These are phyloP conservation scores for Felis chaus DNA, from an alignment of 2,113 vertebrate genomes.

Conservation along the genomic window DNA sequence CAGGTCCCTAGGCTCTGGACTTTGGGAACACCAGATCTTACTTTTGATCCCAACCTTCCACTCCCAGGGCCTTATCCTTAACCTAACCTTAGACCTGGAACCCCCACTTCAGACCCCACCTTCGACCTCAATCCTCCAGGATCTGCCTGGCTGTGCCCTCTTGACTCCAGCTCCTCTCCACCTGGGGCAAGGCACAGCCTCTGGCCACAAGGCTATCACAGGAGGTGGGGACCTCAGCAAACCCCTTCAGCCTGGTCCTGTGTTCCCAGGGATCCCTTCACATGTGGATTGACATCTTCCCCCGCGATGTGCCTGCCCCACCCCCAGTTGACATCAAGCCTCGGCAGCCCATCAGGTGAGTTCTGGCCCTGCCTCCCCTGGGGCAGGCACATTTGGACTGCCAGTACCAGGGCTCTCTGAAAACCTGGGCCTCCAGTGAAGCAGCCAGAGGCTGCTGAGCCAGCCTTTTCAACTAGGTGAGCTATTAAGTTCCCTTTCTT, in stretches of 20 bases:
- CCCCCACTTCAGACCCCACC: background rate
- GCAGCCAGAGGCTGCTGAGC: background rate
- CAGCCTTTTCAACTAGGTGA: background rate
- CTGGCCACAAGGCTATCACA: background rate
- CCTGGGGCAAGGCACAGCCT: background rate
- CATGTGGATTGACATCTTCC: slow-evolving; percentile 98
- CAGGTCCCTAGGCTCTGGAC: background rate
- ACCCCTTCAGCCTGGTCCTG: background rate
- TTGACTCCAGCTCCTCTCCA: background rate
- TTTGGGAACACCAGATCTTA: background rate
- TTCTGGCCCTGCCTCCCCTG: background rate
- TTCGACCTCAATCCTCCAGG: background rate
- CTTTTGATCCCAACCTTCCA: background rate
- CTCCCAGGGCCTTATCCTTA: background rate
- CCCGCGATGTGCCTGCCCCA: slow-evolving; percentile 91
- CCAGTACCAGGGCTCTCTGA: background rate
- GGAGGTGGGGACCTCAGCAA: background rate
- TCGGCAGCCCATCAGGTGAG: slow-evolving; percentile 90
- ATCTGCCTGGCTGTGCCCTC: background rate
- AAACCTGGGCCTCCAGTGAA: background rate
- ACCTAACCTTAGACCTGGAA: background rate
- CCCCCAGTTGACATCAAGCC: slow-evolving; percentile 94
- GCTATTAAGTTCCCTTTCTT: background rate
- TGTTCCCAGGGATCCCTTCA: slow-evolving; percentile 91
- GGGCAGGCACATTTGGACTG: background rate